Evolutionary conservation across 2,797 vertebrate species (phyloP), one percentile per base, ranked within the genome.

Genomic region (Lagorchestes hirsutus): DNA sequence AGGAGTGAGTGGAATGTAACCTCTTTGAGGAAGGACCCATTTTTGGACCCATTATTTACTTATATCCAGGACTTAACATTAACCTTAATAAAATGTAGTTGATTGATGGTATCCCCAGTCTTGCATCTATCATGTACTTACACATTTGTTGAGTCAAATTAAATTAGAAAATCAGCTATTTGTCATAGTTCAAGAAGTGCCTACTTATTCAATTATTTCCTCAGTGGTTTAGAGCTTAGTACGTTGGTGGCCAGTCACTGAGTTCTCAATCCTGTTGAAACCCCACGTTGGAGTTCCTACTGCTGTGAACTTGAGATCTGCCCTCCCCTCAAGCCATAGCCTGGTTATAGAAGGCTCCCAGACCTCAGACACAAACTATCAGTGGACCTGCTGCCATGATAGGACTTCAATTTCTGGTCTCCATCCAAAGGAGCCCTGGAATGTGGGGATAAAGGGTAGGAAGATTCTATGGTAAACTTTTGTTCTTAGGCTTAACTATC

Each of bases 321-420:
- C n/a, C 1, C 67, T 82, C 67, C 22, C n/a, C 54, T n/a, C 55
- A 93, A 74, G 18, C 40, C 50, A 2, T 54, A 93, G 31, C 40
- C 13, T 93, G 24, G 13, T 27, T 92, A 92, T 52, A 1, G 40
- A 93, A 96, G 96, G 57, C 54, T 91, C 54, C 55, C 90, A 90
- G 87, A 92, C 62, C 92, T 93, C 34, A 93, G 52, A 46, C 3
- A 54, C 28, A 94, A 96, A 92, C 34, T 93, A 40, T 6, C 50
- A 54, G 24, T 90, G 62, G 54, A 67, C 92, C 90, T 96, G 92
- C 24, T 93, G 6, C 31, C 24, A 57, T 46, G 6, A 50, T 34
- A 9, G 10, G 31, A 40, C 67, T 87, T 28, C 50, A 14, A 54
- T 50, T 92, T 90, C 57, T 95, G 22, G 46, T 92, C 55, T 62